These are phyloP conservation scores for Cylloceria caligata DNA, from an alignment of 2,888 invertebrate species.

Conservation along the genomic window DNA sequence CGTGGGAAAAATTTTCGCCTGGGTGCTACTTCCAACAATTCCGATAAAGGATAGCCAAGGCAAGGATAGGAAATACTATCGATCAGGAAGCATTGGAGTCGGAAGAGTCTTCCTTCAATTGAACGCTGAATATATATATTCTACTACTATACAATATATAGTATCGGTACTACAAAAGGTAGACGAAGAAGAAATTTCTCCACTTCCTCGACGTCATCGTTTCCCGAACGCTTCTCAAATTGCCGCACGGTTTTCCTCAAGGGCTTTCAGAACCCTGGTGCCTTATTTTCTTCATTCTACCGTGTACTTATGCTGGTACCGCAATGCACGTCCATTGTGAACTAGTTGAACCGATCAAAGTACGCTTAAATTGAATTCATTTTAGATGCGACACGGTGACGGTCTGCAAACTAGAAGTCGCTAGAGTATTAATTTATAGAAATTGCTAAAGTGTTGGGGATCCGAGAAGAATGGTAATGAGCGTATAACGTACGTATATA, in stretches of 20 bases:
- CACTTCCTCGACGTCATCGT: background rate
- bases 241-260: background rate
- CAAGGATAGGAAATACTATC: background rate
- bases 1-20: background rate
- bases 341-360: slow-evolving; percentile 6
- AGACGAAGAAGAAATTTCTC: slow-evolving; percentile 8
- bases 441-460: slow-evolving; percentile 1
- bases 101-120: background rate
- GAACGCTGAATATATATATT: background rate
- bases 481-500: background rate
- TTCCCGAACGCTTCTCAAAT: slow-evolving; percentile 2
- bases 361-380: slow-evolving; percentile 4
- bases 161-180: background rate
- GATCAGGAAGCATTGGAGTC: slow-evolving; percentile 2
- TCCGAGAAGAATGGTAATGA: background rate
- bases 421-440: slow-evolving; percentile 43
- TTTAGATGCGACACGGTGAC: background rate
- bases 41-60: background rate
- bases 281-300: slow-evolving; percentile 6
- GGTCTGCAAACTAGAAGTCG: slow-evolving; percentile 1
- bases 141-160: background rate
- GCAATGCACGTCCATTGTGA: background rate
- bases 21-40: background rate
- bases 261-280: background rate
- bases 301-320: background rate